Percentiles rank a stretch among this genome's conserved stretches.
These are phyloP conservation scores for Zaprionus kolodkinae DNA, from an alignment of 1,140 invertebrate species.

Conservation along the genomic window DNA sequence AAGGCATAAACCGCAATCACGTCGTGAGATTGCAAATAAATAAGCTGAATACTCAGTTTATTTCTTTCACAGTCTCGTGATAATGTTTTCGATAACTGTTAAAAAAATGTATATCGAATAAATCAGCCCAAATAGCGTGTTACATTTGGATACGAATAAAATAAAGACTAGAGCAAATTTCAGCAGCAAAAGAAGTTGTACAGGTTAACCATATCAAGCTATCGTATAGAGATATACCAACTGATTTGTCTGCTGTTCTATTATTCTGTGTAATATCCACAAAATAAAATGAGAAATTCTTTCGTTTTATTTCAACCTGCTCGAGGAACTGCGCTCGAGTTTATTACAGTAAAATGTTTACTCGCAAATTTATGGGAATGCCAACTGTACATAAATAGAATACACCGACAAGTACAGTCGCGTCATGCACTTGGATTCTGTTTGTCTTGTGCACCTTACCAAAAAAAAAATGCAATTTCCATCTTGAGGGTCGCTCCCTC, in stretches of 20 bases:
- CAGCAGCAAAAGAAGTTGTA: too few relatives aligned
- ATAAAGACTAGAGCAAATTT: too few relatives aligned
- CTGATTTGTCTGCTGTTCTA: neutral
- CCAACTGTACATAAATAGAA: conserved; percentile 6
- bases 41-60: neutral
- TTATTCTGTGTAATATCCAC: neutral
- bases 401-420: conserved; percentile 3
- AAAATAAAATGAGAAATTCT: neutral
- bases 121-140: too few relatives aligned
- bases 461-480: conserved; percentile 1
- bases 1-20: conserved; percentile 1
- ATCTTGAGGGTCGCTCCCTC: neutral
- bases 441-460: conserved; percentile 2
- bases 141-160: too few relatives aligned
- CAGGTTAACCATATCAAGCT: too few relatives aligned
- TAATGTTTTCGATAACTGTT: neutral
- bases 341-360: conserved; percentile 2
- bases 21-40: neutral
- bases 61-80: neutral
- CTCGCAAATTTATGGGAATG: conserved; percentile 3
- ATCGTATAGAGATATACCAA: neutral
- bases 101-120: too few relatives aligned
- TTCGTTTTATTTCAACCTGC: neutral
- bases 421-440: neutral
- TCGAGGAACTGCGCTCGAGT: neutral